Evolutionary conservation across 2,888 invertebrate species (phyloP), one percentile per base, ranked within the genome.

Genomic region (Saturnia pavonia): DNA sequence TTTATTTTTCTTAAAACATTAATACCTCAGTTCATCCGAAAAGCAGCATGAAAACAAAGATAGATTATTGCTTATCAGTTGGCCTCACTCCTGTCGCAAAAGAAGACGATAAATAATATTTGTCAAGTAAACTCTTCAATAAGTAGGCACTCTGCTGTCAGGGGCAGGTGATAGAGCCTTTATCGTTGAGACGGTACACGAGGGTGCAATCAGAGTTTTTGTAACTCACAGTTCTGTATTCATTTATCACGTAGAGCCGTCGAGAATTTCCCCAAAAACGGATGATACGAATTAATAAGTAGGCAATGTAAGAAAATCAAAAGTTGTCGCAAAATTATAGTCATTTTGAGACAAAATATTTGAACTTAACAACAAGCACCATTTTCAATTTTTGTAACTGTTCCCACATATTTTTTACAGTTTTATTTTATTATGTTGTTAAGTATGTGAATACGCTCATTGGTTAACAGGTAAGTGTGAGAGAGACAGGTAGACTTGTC

Each of bases 81-180:
- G 19, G 11, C 74, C 81, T 72, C 85, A 87, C 82, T 83, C 82
- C 78, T 80, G 80, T 79, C 78, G 81, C 84, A 83, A 82, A 82
- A 86, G 83, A 82, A 75, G 80, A 80, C 81, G 79, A 84, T 85
- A 84, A 86, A 87, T 86, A 86, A 82, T 77, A 79, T 82, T 87
- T 83, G 82, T 83, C 77, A 79, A 74, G 75, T 80, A 80, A 79
- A 81, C 81, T 82, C 77, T 79, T 82, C 77, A 79, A 82, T 71
- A 77, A 74, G 76, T 79, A 83, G 84, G 83, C 82, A 80, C 79
- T 77, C 77, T 74, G 76, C 86, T 88, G 90, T 87, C 88, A 85
- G 80, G 81, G 83, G 81, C 89, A 89, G 87, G 87, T 88, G 89
- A 90, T 90, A 88, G 89, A 88, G 88, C 84, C 87, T 86, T 89